Conservation (phyloP, 2,797 vertebrate species). For the Anguilla marmorata region DNA sequence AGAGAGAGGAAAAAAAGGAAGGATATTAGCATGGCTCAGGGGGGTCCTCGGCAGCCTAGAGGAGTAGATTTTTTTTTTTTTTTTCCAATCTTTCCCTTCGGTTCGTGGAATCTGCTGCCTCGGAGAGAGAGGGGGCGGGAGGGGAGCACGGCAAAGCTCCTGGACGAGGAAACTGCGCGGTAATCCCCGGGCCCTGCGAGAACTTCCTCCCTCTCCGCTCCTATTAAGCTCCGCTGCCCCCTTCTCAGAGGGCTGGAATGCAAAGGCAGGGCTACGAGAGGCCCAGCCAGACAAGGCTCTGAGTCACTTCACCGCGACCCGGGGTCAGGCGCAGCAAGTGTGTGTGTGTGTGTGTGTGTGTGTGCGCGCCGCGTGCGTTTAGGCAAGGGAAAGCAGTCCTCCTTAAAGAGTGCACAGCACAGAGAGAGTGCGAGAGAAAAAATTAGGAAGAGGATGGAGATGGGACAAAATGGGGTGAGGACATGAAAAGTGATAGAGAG, state of each 20-base stretch:
- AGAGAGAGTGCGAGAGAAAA: constrained; percentile 3
- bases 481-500: constrained; percentile 1
- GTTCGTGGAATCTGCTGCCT: constrained; percentile 59
- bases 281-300: constrained; percentile 91
- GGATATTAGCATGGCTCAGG: neutral
- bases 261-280: constrained; percentile 87
- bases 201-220: constrained; percentile 83
- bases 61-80: constrained; percentile 69
- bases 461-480: neutral
- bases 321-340: constrained; percentile 79
- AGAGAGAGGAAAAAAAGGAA: constrained; percentile 51
- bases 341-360: constrained; percentile 37
- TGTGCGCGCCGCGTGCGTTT: constrained; percentile 32
- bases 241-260: constrained; percentile 91
- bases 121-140: constrained; percentile 71
- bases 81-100: constrained; percentile 52
- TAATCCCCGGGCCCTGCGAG: constrained; percentile 82
- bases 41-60: constrained; percentile 10
- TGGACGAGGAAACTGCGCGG: constrained; percentile 81
- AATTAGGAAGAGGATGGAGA: neutral
- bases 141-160: constrained; percentile 76
- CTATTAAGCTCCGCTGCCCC: constrained; percentile 78
- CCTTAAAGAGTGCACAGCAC: constrained; percentile 16
- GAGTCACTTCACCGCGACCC: constrained; percentile 97
- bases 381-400: constrained; percentile 36